Conservation (phyloP, 1,140 invertebrate genomes). For the Akabosia matsudoensis region DNA sequence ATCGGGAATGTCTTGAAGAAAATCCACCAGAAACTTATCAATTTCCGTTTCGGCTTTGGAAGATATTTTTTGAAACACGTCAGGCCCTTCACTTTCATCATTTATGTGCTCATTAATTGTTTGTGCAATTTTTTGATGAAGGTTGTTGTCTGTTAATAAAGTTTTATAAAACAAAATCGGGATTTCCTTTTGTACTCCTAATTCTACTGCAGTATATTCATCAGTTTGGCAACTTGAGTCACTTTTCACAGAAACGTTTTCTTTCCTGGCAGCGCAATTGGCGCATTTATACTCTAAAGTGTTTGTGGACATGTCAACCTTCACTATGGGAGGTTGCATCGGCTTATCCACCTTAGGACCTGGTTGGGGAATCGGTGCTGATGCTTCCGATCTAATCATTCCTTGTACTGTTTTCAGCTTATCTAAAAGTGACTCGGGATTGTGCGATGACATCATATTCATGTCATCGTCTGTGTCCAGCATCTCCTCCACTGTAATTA, state of each 20-base stretch:
- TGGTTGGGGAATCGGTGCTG: not conserved
- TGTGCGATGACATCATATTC: not conserved
- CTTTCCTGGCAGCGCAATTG: not conserved
- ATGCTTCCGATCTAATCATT: not conserved
- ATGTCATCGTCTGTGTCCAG: not conserved
- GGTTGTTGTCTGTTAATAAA: not conserved
- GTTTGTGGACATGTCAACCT: not conserved
- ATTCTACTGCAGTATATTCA: not conserved
- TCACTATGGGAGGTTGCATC: not conserved
- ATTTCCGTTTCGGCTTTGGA: constrained; percentile 10
- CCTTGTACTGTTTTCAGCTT: not conserved
- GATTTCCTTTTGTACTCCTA: not conserved
- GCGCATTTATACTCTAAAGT: not conserved
- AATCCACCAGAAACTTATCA: constrained; percentile 11
- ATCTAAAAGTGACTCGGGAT: not conserved
- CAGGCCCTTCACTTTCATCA: not conserved
- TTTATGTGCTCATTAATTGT: constrained; percentile 12
- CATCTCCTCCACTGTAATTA: not conserved
- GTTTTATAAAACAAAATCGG: constrained; percentile 6
- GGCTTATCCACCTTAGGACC: not conserved
- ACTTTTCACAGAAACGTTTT: not conserved
- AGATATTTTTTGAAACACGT: not conserved
- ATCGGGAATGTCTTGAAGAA: not conserved
- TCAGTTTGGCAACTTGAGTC: not conserved
- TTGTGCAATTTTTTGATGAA: constrained; percentile 1